phyloP scores from a whole-genome alignment of 1,140 invertebrate species.

The Cherax quadricarinatus region DNA sequence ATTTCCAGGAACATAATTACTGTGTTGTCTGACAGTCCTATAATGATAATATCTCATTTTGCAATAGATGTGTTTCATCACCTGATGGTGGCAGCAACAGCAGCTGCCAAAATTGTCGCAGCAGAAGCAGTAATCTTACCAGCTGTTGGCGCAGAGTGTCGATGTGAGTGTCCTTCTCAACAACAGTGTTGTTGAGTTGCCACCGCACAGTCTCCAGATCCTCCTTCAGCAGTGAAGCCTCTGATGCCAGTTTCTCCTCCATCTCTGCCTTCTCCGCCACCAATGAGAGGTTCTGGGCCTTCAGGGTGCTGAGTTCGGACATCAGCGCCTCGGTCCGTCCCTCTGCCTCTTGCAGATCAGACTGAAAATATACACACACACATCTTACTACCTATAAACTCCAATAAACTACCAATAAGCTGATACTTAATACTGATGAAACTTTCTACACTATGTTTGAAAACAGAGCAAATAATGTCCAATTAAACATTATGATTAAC shows the following conservation, averaged over 20 bases:
- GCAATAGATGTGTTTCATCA: too few relatives aligned
- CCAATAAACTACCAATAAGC: too few relatives aligned
- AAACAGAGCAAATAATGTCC: too few relatives aligned
- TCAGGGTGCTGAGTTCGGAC: constrained; percentile 34
- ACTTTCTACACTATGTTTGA: too few relatives aligned
- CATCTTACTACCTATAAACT: too few relatives aligned
- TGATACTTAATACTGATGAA: too few relatives aligned
- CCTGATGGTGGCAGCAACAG: too few relatives aligned
- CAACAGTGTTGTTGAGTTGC: constrained; percentile 41
- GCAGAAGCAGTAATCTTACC: background rate
- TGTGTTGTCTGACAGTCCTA: too few relatives aligned
- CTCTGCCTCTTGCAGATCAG: constrained; percentile 85
- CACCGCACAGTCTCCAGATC: constrained; percentile 54
- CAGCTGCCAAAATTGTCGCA: too few relatives aligned
- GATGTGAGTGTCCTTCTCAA: constrained; percentile 21
- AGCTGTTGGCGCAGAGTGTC: constrained; percentile 19
- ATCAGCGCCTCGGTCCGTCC: constrained; percentile 82
- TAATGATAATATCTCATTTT: too few relatives aligned
- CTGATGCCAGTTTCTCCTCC: constrained; percentile 18
- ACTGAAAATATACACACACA: constrained; percentile 15
- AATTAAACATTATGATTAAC: too few relatives aligned
- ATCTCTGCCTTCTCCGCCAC: constrained; percentile 2
- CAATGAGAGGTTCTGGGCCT: constrained; percentile 8
- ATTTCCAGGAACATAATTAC: too few relatives aligned
- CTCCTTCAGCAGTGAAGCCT: constrained; percentile 40